Evolutionary conservation across 2,113 vertebrate species (phyloP).

Genomic region (Chelonoidis abingdonii): DNA sequence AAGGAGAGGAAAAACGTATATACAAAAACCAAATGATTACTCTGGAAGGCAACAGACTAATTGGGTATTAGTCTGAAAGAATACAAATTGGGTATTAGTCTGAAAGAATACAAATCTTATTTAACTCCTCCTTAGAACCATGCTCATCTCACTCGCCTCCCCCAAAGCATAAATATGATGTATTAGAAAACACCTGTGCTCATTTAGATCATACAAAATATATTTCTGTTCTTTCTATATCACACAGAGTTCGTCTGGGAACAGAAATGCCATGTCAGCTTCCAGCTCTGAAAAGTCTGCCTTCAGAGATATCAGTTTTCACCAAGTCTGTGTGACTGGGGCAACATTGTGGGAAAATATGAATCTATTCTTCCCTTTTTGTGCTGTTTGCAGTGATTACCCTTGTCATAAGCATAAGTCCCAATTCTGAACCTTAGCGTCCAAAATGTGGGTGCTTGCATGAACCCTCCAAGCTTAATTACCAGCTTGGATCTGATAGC

Average conservation of each 20-base stretch:
- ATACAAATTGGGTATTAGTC: rapidly evolving
- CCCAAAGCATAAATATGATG: not conserved
- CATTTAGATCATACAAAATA: not conserved
- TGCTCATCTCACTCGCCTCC: not conserved
- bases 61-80: not conserved
- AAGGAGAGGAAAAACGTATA: not conserved
- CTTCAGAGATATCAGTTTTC: not conserved
- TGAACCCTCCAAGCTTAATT: too few species aligned
- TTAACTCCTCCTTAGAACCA: not conserved
- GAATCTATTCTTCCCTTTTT: not conserved
- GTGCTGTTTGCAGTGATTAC: not conserved
- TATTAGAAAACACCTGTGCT: not conserved
- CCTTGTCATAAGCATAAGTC: too few species aligned
- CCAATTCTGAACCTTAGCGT: too few species aligned
- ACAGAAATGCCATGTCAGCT: not conserved
- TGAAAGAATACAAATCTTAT: not conserved
- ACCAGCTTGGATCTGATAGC: too few species aligned
- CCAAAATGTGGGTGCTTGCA: too few species aligned
- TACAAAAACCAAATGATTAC: not conserved
- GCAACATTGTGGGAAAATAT: not conserved
- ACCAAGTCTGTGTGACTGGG: not conserved
- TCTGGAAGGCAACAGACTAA: not conserved
- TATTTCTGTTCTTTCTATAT: not conserved
- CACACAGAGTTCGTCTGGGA: not conserved
- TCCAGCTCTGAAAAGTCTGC: slow-evolving; percentile 4